Evolutionary conservation across 2,888 invertebrate genomes (phyloP), one percentile per base, ranked within the genome.

Genomic region (Troilus luridus): DNA sequence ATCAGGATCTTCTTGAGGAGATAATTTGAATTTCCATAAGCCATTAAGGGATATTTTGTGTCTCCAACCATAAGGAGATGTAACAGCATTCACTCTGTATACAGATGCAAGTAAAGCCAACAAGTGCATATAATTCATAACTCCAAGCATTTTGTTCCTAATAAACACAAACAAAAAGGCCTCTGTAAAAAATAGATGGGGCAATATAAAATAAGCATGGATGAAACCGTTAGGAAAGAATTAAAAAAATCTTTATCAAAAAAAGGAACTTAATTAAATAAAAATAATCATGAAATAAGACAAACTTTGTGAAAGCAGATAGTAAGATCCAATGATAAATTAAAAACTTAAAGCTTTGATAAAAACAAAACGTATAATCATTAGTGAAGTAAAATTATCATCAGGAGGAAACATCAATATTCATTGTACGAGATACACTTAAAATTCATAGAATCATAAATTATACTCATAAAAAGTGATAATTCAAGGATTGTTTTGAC

Each of bases 1-100:
- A 12, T 93, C 92, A 17, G 90, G 90, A 72, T 93, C 91, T 19
- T 91, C 54, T 17, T 72, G 88, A 9, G 93, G 92, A 12, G 93
- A 91, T 67, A 92, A 91, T 81, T 92, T 92, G 91, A 93, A 93
- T 90, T 92, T 93, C 93, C 93, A 93, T 19, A 93, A 64, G 24
- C 93, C 93, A 91, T 93, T 93, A 27, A 93, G 91, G 21, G 93
- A 92, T 88, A 92, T 92, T 58, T 92, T 91, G 88, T 93, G 93
- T 64, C 93, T 91, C 27, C 91, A 90, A 0, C 90, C 90, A 56
- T 90, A 90, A 59, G 90, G 90, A 24, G 90, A 90, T 7, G 90
- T 90, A 24, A 90, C 19, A 56, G 85, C 56, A 85, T 85, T 11
- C 11, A 77, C 72, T 77, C 41, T 77, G 72, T 19, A 17, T 17